Percentiles rank a stretch among this genome's conserved stretches.
Evolutionary conservation across 2,113 vertebrate species (phyloP).

Genomic region (Lutjanus erythropterus): DNA sequence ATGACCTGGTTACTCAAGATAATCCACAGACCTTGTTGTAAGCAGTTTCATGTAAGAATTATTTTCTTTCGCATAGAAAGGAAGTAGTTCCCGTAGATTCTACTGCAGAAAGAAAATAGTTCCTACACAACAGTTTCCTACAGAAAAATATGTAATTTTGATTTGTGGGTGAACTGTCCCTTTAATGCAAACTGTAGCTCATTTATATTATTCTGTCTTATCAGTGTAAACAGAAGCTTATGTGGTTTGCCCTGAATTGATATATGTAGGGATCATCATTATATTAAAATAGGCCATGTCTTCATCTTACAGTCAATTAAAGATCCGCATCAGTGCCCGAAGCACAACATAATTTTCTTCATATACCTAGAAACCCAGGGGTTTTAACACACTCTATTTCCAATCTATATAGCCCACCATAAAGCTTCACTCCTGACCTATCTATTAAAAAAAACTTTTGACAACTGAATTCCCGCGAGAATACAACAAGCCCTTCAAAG

Average conservation of each 20-base stretch:
- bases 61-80: too few species aligned
- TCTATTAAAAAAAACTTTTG: constrained; percentile 62
- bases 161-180: too few species aligned
- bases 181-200: constrained; percentile 30
- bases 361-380: constrained; percentile 91
- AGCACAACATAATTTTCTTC: constrained; percentile 95
- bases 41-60: too few species aligned
- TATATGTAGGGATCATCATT: constrained; percentile 66
- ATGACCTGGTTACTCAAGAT: too few species aligned
- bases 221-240: constrained; percentile 72
- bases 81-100: too few species aligned
- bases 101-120: too few species aligned
- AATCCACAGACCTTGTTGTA: too few species aligned
- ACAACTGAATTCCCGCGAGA: constrained; percentile 66
- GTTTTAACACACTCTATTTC: constrained; percentile 91
- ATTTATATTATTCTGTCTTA: constrained; percentile 48
- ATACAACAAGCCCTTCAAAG: constrained; percentile 70
- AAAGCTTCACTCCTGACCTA: constrained; percentile 63
- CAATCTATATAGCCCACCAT: constrained; percentile 77
- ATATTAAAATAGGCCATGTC: constrained; percentile 92
- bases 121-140: too few species aligned
- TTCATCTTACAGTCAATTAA: constrained; percentile 99
- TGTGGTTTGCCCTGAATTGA: constrained; percentile 63
- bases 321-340: constrained; percentile 92
- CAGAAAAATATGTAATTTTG: too few species aligned